These are phyloP conservation scores for Elgonia sp. DNA, from an alignment of 2,888 invertebrate species.

Conservation along the genomic window DNA sequence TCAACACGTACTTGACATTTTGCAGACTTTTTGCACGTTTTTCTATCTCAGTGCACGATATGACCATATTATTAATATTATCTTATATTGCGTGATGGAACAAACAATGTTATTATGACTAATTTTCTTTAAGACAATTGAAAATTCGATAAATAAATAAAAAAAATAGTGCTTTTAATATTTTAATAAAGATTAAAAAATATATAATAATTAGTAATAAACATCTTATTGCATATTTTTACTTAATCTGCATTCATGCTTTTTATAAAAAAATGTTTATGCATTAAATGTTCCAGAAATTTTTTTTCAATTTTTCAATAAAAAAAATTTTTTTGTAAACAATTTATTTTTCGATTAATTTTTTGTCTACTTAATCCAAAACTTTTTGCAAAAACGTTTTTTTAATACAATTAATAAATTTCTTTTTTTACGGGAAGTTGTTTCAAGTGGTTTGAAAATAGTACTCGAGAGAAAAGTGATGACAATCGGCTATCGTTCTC, in stretches of 20 bases:
- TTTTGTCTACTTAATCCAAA: no score
- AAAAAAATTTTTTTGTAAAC: not conserved
- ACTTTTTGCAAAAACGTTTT: conserved; percentile 7
- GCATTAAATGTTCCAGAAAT: no score
- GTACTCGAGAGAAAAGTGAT: conserved; percentile 76
- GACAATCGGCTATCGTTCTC: conserved; percentile 77
- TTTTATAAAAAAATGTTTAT: no score
- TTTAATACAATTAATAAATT: not conserved
- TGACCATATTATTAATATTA: not conserved
- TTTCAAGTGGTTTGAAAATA: conserved; percentile 53
- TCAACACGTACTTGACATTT: conserved; percentile 50
- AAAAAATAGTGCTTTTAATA: no score
- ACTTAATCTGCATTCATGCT: no score
- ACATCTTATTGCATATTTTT: no score
- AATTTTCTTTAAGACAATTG: no score
- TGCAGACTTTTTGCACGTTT: conserved; percentile 37
- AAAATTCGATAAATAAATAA: no score
- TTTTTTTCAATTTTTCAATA: conserved; percentile 1
- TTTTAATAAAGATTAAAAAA: no score
- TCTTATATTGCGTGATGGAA: not conserved
- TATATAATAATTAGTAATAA: no score
- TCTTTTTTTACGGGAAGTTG: conserved; percentile 27
- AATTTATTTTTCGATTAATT: not conserved
- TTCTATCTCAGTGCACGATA: conserved; percentile 16
- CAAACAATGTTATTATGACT: conserved; percentile 4